Evolutionary conservation across 2,113 vertebrate species (phyloP), one percentile per base, ranked within the genome.

Genomic region (Ochotona princeps): DNA sequence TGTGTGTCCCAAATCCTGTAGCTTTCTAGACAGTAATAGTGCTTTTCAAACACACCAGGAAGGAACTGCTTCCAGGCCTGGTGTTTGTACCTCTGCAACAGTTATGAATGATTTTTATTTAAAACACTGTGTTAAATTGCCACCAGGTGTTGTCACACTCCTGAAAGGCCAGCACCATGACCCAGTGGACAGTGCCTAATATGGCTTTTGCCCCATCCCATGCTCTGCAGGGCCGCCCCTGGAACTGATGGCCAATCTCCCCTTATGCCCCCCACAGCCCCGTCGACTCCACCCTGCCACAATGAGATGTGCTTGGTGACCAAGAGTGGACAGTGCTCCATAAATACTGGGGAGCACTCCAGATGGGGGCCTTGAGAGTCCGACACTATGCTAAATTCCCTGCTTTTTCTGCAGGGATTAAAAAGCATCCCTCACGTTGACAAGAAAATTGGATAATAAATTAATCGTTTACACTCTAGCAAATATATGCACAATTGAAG

Each of bases 401-500:
- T 72, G 70, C 70, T 87, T 93, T 78, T 47, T 86, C 83, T 32
- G 10, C 51, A 88, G 49, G 35, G 87, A 93, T 95, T 95, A 92
- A 92, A 96, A 95, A 82, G 51, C 95, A 95, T 96, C 90, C 82
- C 91, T 97, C 93, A 96, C 94, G 75, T 75, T 95, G 96, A 97
- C 96, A 96, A 97, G 96, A 96, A 96, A 95, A 97, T 97, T 97
- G 96, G 93, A 67, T 95, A 94, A 96, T 97, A 97, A 96, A 97
- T 97, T 96, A 92, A 94, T 96, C 26, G 4, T 83, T 95, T 96
- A 93, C 60, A 94, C 83, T 95, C 95, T 95, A 75, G 94, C 95
- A 94, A 96, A 95, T 89, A 89, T 74, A 94, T 92, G 92, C 92
- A 93, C 94, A 78, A 90, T 87, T 94, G 91, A 95, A 96, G 75